These are phyloP conservation scores for Gryon sp. DNA, from an alignment of 1,140 invertebrate genomes.

Conservation along the genomic window DNA sequence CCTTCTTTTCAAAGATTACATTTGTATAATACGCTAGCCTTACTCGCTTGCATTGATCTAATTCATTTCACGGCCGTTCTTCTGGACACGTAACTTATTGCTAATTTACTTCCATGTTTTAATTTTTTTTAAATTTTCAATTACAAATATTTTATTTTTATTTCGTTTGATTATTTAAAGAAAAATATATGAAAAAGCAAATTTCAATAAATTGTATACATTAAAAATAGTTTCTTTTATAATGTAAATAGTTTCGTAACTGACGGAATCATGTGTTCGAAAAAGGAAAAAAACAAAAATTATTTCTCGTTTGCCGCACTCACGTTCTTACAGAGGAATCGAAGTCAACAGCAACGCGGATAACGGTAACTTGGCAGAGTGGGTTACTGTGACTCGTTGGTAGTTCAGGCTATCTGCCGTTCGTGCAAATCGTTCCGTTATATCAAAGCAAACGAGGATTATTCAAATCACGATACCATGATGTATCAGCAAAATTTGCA, in stretches of 20 bases:
- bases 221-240: no score
- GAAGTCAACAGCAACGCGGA: constrained; percentile 45
- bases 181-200: background rate
- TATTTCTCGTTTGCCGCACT: no score
- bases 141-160: no score
- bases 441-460: background rate
- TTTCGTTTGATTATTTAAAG: no score
- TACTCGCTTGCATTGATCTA: constrained; percentile 38
- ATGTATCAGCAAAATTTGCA: no score
- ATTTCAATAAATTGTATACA: no score
- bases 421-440: constrained; percentile 47
- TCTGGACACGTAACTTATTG: no score
- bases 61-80: constrained; percentile 31
- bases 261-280: no score
- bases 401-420: background rate
- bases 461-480: constrained; percentile 5
- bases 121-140: no score
- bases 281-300: no score
- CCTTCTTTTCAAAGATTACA: constrained; percentile 38
- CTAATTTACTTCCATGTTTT: constrained; percentile 38
- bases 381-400: constrained; percentile 62
- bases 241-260: no score
- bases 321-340: no score
- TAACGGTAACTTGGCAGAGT: constrained; percentile 43
- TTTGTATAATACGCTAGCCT: constrained; percentile 32